These are phyloP conservation scores for Lampris incognitus DNA, from an alignment of 2,113 vertebrate species.

Conservation along the genomic window DNA sequence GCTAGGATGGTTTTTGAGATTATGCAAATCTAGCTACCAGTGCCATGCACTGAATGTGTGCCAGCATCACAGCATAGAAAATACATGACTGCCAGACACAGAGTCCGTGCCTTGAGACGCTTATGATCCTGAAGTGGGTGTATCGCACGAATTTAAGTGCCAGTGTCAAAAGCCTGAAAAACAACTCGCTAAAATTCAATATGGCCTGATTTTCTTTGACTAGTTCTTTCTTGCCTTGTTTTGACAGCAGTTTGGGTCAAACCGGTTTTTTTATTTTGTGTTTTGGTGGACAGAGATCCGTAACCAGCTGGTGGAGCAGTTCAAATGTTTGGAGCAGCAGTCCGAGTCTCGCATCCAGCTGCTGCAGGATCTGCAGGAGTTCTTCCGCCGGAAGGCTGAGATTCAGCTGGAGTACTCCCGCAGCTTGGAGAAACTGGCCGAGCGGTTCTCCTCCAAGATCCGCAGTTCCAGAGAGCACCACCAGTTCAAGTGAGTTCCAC, in stretches of 20 bases:
- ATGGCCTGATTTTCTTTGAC: too few species aligned
- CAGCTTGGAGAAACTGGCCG: constrained; percentile 96
- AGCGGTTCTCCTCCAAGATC: constrained; percentile 97
- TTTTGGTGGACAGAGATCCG: constrained; percentile 90
- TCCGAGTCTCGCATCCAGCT: constrained; percentile 96
- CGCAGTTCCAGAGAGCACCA: constrained; percentile 95
- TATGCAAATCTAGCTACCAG: too few species aligned
- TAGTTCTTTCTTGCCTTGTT: neutral
- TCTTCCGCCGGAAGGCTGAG: constrained; percentile 97
- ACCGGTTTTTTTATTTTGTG: constrained; percentile 11
- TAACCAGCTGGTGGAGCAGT: constrained; percentile 96
- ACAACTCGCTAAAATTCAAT: too few species aligned
- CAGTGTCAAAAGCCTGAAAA: too few species aligned
- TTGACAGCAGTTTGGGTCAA: constrained; percentile 28
- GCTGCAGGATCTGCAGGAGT: constrained; percentile 98
- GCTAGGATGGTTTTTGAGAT: too few species aligned
- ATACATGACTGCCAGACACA: too few species aligned
- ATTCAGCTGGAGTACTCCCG: constrained; percentile 97
- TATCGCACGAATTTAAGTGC: too few species aligned
- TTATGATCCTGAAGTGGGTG: too few species aligned
- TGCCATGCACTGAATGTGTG: too few species aligned
- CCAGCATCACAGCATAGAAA: too few species aligned
- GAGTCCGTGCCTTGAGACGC: too few species aligned
- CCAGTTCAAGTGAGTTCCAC: constrained; percentile 92
- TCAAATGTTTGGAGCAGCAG: constrained; percentile 98